These are phyloP conservation scores for Scaptomyza reducta DNA, from an alignment of 2,888 invertebrate genomes.

Conservation along the genomic window DNA sequence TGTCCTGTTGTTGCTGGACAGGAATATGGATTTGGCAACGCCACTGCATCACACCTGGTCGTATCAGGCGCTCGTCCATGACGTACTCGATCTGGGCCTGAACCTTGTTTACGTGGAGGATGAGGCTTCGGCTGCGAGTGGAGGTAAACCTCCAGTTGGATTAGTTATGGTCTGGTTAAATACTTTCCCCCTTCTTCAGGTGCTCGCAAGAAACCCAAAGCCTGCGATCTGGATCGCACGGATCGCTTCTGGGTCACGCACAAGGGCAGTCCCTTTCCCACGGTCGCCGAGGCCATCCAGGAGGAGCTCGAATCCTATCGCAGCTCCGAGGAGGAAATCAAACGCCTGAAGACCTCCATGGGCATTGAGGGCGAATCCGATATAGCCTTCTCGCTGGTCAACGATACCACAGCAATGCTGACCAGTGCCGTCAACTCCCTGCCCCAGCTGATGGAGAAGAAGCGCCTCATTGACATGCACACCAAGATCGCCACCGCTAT, in stretches of 20 bases:
- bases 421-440: constrained; percentile 98
- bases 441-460: constrained; percentile 98
- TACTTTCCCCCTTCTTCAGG: constrained; percentile 83
- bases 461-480: constrained; percentile 98
- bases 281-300: constrained; percentile 99
- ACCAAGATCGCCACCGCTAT: constrained; percentile 98
- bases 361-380: constrained; percentile 95
- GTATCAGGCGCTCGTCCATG: constrained; percentile 98
- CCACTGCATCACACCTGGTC: constrained; percentile 99
- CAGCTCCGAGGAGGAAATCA: constrained; percentile 97
- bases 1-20: constrained; percentile 94
- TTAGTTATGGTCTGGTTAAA: neutral
- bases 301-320: constrained; percentile 97
- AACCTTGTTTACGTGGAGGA: constrained; percentile 92
- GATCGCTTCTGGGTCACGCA: constrained; percentile 97
- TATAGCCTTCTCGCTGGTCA: constrained; percentile 93
- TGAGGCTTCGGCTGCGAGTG: constrained; percentile 84
- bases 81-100: constrained; percentile 95
- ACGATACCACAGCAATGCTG: constrained; percentile 95
- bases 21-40: constrained; percentile 98
- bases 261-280: constrained; percentile 96
- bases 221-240: constrained; percentile 94
- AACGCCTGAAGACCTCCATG: constrained; percentile 96
- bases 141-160: constrained; percentile 48
- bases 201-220: constrained; percentile 90